Base-by-base conservation (phyloP, 2,888 invertebrate species). In the Patella ulyssiponensis region DNA sequence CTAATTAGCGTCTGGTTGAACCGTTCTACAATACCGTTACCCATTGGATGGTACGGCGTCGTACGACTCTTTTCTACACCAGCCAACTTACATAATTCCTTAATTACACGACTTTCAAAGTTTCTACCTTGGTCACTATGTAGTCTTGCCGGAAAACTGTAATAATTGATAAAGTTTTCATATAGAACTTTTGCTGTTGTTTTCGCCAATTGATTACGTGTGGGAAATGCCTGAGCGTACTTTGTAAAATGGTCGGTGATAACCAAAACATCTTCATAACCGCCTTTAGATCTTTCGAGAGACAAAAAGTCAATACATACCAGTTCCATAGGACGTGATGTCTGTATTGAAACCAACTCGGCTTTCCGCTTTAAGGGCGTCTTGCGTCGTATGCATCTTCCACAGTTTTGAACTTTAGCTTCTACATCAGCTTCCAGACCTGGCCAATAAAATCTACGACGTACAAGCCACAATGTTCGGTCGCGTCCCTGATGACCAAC, bases 211-310 rank as follows among this genome's bases (percentile, higher is more conserved):
- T 76, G 73, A 27, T 81, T 80, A n/a, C 33, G 77, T 1, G 80
- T 80, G 20, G 79, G 80, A 9, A 75, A 54, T 17, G 82, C 80
- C n/a, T 69, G 20, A 15, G 74, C 79, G 53, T 78, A 80, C 54
- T 74, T 33, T 33, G 33, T 33, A 33, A 3, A 58, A 52, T 20
- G 73, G 71, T 3, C 78, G 83, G 14, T 81, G 5, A 80, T 75
- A 52, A 74, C 73, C 23, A 78, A 54, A 3, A 79, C 44, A 54
- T 73, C 20, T 72, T 71, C 58, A 58, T 71, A 73, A 7, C 75
- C 64, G 15, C 76, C 77, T 56, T 74, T 58, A 17, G 75, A 77
- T 69, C 74, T 23, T 53, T 79, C 77, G 9, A 44, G 44, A 44
- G 44, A 44, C 9, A 44, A 44, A 7, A 44, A 44, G 44, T 44